phyloP scores from a whole-genome alignment of 2,888 invertebrate genomes.

The Rosalia funebris region DNA sequence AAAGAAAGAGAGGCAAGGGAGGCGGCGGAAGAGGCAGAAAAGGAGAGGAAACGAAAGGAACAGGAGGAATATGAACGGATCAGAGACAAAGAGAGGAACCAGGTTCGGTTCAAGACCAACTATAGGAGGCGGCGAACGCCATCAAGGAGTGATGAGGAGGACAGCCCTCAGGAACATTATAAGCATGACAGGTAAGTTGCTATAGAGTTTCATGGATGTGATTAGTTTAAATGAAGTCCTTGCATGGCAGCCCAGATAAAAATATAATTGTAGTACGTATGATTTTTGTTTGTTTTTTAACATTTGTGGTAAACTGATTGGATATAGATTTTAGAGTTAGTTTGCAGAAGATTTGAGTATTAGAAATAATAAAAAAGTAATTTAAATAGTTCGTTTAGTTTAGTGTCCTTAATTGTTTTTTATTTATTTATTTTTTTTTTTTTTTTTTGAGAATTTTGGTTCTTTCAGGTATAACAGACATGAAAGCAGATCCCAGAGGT shows the following conservation, averaged over 20 bases:
- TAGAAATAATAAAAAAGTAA: no score
- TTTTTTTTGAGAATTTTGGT: no score
- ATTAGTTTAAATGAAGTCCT: no score
- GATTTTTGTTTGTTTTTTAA: no score
- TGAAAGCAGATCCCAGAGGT: conserved; percentile 32
- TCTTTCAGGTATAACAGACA: conserved; percentile 31
- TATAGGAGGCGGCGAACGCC: conserved; percentile 37
- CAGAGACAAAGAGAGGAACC: conserved; percentile 56
- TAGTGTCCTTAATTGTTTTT: no score
- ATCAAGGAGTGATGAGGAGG: conserved; percentile 40
- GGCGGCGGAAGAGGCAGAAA: conserved; percentile 53
- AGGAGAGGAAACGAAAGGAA: conserved; percentile 54
- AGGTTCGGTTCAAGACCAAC: conserved; percentile 59
- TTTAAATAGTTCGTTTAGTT: no score
- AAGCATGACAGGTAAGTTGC: conserved; percentile 32
- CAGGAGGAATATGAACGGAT: conserved; percentile 59
- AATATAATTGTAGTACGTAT: no score
- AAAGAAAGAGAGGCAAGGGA: conserved; percentile 59
- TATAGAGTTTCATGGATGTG: no score
- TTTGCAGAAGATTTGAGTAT: not conserved
- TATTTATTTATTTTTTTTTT: no score
- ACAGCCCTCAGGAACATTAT: conserved; percentile 28
- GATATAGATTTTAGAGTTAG: no score
- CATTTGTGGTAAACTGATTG: no score
- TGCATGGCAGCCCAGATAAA: no score